Conservation (phyloP, 2,888 invertebrate genomes). For the Chydorus sphaericus region DNA sequence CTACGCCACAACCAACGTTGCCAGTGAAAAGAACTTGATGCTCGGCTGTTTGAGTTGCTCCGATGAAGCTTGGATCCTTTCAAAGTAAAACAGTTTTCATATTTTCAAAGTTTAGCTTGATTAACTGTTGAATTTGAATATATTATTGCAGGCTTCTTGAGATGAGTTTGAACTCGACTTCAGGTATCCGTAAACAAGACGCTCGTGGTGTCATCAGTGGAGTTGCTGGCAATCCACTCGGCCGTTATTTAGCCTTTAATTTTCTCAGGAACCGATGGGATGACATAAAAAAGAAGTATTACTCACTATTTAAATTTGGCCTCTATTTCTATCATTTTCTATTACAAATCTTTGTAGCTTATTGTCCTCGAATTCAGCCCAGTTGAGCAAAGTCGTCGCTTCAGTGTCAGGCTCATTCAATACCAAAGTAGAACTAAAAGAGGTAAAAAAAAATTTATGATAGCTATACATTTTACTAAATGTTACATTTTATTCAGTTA, state of each 20-base stretch:
- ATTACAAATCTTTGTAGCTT: not conserved
- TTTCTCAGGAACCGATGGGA: slow-evolving; percentile 62
- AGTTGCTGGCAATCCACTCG: slow-evolving; percentile 58
- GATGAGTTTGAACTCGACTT: slow-evolving; percentile 51
- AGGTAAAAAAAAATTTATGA: not conserved
- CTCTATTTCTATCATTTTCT: not conserved
- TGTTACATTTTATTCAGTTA: not conserved
- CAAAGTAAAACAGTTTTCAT: slow-evolving; percentile 32
- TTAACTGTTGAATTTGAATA: not conserved
- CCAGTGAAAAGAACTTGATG: slow-evolving; percentile 64
- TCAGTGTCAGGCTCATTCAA: slow-evolving; percentile 15
- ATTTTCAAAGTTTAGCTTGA: not conserved
- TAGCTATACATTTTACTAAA: not conserved
- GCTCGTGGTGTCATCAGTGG: slow-evolving; percentile 57
- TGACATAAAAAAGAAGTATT: slow-evolving; percentile 50
- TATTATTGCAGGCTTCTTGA: slow-evolving; percentile 49
- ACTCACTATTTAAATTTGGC: slow-evolving; percentile 19
- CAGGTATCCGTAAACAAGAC: slow-evolving; percentile 71
- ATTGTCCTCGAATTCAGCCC: not conserved
- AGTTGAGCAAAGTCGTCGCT: not conserved
- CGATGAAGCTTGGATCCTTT: slow-evolving; percentile 63
- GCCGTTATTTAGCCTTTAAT: slow-evolving; percentile 63
- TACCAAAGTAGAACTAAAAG: slow-evolving; percentile 28
- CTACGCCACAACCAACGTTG: slow-evolving; percentile 56
- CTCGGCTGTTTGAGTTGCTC: slow-evolving; percentile 70